Percentiles rank a stretch among this genome's conserved stretches.
Conservation (phyloP, 1,140 invertebrate species). For the Drosophila equinoxialis region DNA sequence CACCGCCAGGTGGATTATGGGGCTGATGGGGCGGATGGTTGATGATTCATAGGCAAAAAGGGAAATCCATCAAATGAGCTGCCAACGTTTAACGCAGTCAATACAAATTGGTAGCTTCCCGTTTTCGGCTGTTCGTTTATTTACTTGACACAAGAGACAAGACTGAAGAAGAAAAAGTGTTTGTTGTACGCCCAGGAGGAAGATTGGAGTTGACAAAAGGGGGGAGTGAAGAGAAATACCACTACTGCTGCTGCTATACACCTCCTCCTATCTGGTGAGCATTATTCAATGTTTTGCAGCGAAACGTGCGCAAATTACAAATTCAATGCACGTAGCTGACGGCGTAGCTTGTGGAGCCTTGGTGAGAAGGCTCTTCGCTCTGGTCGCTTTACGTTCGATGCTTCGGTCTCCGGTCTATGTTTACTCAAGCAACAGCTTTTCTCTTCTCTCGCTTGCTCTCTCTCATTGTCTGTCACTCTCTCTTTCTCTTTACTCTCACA, state of each 20-base stretch:
- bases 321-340: constrained; percentile 76
- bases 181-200: constrained; percentile 15
- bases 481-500: constrained; percentile 20
- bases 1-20: constrained; percentile 21
- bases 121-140: constrained; percentile 53
- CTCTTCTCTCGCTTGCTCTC: not conserved
- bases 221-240: no score
- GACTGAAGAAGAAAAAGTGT: constrained; percentile 43
- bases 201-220: not conserved
- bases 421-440: constrained; percentile 48
- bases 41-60: constrained; percentile 66
- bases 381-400: constrained; percentile 15
- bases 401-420: constrained; percentile 36
- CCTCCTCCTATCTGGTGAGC: constrained; percentile 59
- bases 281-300: constrained; percentile 78
- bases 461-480: not conserved
- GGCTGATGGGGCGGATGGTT: constrained; percentile 5
- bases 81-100: constrained; percentile 71
- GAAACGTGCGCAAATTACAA: constrained; percentile 79
- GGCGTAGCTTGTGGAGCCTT: constrained; percentile 59
- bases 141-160: constrained; percentile 52
- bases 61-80: constrained; percentile 78
- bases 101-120: constrained; percentile 65
- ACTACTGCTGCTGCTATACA: no score
- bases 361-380: constrained; percentile 20